A percentile compares a stretch with the other conserved stretches of the same genome.
Conservation (phyloP, 1,140 invertebrate genomes). For the Tetramorium parvispinum region DNA sequence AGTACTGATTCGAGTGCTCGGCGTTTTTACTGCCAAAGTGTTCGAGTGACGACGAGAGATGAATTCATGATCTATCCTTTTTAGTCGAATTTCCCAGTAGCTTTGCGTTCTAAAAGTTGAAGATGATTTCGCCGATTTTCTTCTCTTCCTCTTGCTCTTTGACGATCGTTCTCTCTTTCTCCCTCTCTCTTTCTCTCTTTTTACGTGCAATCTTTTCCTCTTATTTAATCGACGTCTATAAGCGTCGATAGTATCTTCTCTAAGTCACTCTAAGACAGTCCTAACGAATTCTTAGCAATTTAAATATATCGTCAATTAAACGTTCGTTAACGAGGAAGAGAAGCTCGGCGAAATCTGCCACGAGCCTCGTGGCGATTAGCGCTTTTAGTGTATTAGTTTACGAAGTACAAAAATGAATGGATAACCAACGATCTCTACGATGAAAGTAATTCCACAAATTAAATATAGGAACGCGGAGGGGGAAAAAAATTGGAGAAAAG, state of each 20-base stretch:
- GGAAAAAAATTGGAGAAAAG: constrained; percentile 9
- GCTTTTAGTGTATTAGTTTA: constrained; percentile 54
- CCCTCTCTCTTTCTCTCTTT: too few species aligned
- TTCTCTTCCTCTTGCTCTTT: neutral
- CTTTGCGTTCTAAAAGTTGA: constrained; percentile 8
- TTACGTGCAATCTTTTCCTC: neutral
- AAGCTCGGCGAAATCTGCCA: constrained; percentile 37
- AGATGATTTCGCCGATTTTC: constrained; percentile 38
- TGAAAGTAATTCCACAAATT: constrained; percentile 57
- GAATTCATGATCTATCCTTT: constrained; percentile 16
- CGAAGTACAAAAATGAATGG: constrained; percentile 48
- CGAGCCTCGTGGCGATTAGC: neutral
- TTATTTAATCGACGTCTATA: neutral
- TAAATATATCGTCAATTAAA: neutral
- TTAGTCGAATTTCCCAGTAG: constrained; percentile 1
- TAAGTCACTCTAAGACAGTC: neutral
- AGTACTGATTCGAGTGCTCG: neutral
- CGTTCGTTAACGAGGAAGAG: constrained; percentile 25
- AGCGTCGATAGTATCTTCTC: neutral
- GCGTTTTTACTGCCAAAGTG: constrained; percentile 30
- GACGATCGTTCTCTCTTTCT: neutral
- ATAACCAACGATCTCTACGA: constrained; percentile 39
- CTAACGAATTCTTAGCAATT: neutral
- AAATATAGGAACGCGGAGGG: constrained; percentile 30
- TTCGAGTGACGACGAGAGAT: constrained; percentile 3